Evolutionary conservation across 2,113 vertebrate genomes (phyloP), one percentile per base, ranked within the genome.

Genomic region (Eptesicus fuscus): DNA sequence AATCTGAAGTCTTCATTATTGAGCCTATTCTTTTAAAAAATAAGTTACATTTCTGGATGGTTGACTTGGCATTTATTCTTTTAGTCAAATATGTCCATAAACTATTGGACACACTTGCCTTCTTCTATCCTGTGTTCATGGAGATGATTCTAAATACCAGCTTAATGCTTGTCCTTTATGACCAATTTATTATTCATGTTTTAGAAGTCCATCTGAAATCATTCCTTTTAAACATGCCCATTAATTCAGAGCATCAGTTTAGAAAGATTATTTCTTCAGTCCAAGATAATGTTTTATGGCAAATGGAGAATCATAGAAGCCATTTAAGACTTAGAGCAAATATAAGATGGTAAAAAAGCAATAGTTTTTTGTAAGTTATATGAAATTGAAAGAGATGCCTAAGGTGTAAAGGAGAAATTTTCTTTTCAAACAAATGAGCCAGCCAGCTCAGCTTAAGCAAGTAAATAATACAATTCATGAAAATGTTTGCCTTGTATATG

Each of bases 171-270:
- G 30, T 17, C 73, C 65, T 91, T 91, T 94, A 47, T 82, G 49
- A 71, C 20, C 40, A 83, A 88, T 92, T 92, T 93, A 93, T 94
- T 97, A 97, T 93, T 93, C 42, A 86, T 95, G 71, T 69, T 92
- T 97, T 94, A 97, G 84, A 93, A 91, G 35, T 73, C 80, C 22
- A 80, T 88, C 56, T 96, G 74, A 96, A 87, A 70, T 94, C 7
- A 88, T 90, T 78, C 42, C 80, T 93, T 96, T 92, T 73, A 82
- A 94, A 95, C 35, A 85, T 88, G 30, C 25, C 84, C 67, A 92
- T 95, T 95, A 88, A 96, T 96, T 96, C 80, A 91, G 67, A 96
- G 40, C 32, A 90, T 78, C 37, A 80, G 13, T 90, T 97, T 94
- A n/a, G 20, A 71, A 94, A 90, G 42, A 96, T 69, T 70, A 90